Base-by-base conservation (phyloP, 2,888 invertebrate genomes). In the Drosophila anceps region DNA sequence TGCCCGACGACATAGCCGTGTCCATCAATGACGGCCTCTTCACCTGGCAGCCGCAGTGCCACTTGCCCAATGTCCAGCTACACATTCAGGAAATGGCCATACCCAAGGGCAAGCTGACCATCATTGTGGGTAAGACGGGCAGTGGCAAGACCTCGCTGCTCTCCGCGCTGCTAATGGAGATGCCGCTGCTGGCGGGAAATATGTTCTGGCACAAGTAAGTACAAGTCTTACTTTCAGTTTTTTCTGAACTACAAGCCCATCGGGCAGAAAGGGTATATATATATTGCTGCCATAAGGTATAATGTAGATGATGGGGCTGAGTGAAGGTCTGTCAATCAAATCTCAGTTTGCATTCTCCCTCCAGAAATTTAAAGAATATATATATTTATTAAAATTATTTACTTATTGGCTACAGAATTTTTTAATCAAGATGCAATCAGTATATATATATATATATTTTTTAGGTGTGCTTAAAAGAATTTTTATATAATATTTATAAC, bases 141-240 rank as follows among this genome's bases (percentile, higher is more conserved):
- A 95, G 96, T 69, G 98, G 98, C 4, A 98, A 98, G 91, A 95
- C 96, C 0, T 97, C 97, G 4, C 92, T 98, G 48, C 91, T 98
- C 1, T 95, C 95, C 15, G 96, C 97, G 0, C 92, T 97, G 44
- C 93, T 97, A 5, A 97, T 97, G 62, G 97, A 98, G 93, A 96
- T 97, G 95, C 95, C 95, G 58, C 93, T 94, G 57, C 93, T 95
- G 41, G 93, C 94, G 60, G 97, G 97, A 20, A 94, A 94, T 70
- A 94, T 96, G 63, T 93, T 93, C 73, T 95, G 95, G 94, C 94
- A 94, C 79, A 95, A 94, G 95, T 96, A 91, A 93, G 93, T 91
- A 69, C 10, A 55, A 35, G 2, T 29, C n/a, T 18, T 4, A 13
- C 13, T 18, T 41, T 31, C 1, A 6, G 4, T 7, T 35, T 50